These are phyloP conservation scores for Setophaga kirtlandii DNA, from an alignment of 2,113 vertebrate species.

Conservation along the genomic window DNA sequence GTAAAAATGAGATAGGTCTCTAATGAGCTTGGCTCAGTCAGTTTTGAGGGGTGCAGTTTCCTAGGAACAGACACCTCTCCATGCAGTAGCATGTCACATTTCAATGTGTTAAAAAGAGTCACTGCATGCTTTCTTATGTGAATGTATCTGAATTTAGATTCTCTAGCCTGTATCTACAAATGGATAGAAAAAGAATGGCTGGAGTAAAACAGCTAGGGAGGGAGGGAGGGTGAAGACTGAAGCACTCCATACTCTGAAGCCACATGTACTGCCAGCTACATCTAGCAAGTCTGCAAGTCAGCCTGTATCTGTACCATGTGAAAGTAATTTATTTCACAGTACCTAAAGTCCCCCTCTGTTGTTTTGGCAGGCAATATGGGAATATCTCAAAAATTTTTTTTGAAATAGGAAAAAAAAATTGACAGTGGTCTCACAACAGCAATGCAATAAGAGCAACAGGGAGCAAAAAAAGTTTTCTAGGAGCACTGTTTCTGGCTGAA, in stretches of 20 bases:
- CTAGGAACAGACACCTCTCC: conserved; percentile 11
- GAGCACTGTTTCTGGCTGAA: background rate
- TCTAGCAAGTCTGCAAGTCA: background rate
- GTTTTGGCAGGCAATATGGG: background rate
- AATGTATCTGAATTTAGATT: conserved; percentile 32
- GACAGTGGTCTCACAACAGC: background rate
- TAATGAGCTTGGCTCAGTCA: background rate
- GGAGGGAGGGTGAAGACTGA: background rate
- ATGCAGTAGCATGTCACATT: background rate
- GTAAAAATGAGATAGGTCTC: background rate
- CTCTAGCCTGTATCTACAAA: background rate
- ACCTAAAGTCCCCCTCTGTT: background rate
- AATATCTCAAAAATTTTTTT: background rate
- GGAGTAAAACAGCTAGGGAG: background rate
- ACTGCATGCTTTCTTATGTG: background rate
- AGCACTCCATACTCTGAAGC: background rate
- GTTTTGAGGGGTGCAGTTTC: background rate
- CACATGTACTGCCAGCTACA: background rate
- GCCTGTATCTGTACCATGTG: background rate
- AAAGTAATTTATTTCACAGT: background rate
- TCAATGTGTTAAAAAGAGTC: conserved; percentile 9
- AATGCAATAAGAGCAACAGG: background rate
- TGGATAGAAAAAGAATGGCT: background rate
- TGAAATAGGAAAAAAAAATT: background rate
- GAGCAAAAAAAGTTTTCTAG: background rate